These are phyloP conservation scores for Tetramorium simillimum DNA, from an alignment of 1,140 invertebrate species.

Conservation along the genomic window DNA sequence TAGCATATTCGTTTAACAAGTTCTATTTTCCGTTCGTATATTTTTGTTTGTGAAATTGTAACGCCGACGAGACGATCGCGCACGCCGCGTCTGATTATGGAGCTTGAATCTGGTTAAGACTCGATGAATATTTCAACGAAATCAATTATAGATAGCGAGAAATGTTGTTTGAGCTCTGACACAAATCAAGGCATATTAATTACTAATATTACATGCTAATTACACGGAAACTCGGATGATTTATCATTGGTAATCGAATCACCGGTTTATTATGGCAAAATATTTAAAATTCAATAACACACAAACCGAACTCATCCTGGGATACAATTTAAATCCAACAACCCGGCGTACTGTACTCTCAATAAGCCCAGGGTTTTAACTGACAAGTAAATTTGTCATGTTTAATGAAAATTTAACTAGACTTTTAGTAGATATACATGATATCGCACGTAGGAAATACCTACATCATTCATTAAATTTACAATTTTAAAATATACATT, in stretches of 20 bases:
- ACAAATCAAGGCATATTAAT: background rate
- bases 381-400: background rate
- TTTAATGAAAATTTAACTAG: background rate
- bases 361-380: background rate
- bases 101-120: background rate
- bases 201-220: background rate
- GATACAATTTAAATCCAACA: background rate
- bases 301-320: background rate
- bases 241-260: background rate
- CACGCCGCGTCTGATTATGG: background rate
- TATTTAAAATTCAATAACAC: slow-evolving; percentile 12
- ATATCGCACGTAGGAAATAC: background rate
- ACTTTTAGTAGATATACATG: background rate
- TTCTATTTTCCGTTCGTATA: background rate
- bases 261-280: background rate
- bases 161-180: background rate
- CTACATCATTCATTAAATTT: background rate
- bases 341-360: background rate
- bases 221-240: background rate
- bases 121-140: background rate
- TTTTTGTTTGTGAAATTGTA: background rate
- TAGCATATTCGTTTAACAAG: background rate
- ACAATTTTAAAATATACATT: background rate
- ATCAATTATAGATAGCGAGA: background rate
- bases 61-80: background rate